Evolutionary conservation across 2,113 vertebrate genomes (phyloP), one percentile per base, ranked within the genome.

Genomic region (Cryptomyrus ogoouensis): DNA sequence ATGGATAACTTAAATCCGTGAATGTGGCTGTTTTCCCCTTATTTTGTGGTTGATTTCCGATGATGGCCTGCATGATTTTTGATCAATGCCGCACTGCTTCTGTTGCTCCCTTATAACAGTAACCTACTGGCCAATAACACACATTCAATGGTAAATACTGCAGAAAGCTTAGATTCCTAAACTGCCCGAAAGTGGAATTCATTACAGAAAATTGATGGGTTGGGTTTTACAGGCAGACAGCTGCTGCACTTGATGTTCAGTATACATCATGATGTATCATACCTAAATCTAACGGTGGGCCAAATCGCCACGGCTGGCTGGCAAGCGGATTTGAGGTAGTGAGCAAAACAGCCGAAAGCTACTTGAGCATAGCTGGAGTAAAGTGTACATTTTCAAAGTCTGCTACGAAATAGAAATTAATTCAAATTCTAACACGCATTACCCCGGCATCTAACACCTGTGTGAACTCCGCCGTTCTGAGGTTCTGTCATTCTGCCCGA

Each of bases 31-130:
- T 31, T 87, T 52, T 31, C 6, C 84, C 49, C 15, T 35, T 87
- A 24, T 27, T 53, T 52, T 19, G 50, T 35, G 31, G 24, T 15
- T 50, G 27, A 87, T 15, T 53, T 56, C 49, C 24, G 0, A 39
- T 53, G 85, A 56, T 87, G 35, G 50, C 39, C 31, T 21, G 53
- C 10, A 56, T 10, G 85, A 5, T 53, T 31, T n/a, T 31, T 17
- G 13, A 31, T 46, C 9, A 93, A 94, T 94, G 92, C 91, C 94
- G 91, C 53, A 93, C 94, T 92, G 91, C 74, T 92, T 9, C 91
- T 66, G 62, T 70, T 93, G 93, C 92, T 92, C 91, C 89, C 52
- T 90, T 27, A 92, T 92, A 93, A 94, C 92, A 90, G 74, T 87
- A 88, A 89, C 90, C 88, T 91, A 91, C 83, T 91, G 92, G 93